phyloP scores from a whole-genome alignment of 2,113 vertebrate species.

The Thamnophis sirtalis region DNA sequence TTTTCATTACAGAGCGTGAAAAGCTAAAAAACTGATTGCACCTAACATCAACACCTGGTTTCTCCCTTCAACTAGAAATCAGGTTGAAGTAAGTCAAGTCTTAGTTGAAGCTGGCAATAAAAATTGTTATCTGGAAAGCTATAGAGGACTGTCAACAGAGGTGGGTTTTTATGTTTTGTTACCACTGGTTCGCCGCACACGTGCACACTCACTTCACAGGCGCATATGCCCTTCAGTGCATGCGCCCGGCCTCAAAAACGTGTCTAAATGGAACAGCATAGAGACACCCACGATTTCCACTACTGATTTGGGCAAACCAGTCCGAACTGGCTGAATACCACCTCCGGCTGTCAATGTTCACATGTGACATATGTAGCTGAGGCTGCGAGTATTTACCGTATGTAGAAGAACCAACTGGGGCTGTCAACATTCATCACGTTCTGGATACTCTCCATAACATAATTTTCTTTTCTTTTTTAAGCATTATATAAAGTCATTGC shows the following conservation, averaged over 20 bases:
- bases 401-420: background rate
- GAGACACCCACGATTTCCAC: too few relatives aligned
- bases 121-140: background rate
- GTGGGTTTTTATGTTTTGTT: too few relatives aligned
- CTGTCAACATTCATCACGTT: background rate
- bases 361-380: background rate
- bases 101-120: background rate
- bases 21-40: background rate
- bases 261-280: too few relatives aligned
- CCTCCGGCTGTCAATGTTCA: background rate
- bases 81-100: background rate
- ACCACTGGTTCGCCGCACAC: too few relatives aligned
- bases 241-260: too few relatives aligned
- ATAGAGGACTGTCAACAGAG: background rate
- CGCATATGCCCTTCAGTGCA: too few relatives aligned
- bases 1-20: background rate
- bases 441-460: background rate
- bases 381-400: background rate
- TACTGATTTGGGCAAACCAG: too few relatives aligned
- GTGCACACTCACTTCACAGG: too few relatives aligned
- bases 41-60: background rate
- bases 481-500: background rate
- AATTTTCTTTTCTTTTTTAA: background rate
- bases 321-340: too few relatives aligned
- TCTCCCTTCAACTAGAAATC: background rate